These are phyloP conservation scores for Fregetta grallaria DNA, from an alignment of 2,113 vertebrate species.

Conservation along the genomic window DNA sequence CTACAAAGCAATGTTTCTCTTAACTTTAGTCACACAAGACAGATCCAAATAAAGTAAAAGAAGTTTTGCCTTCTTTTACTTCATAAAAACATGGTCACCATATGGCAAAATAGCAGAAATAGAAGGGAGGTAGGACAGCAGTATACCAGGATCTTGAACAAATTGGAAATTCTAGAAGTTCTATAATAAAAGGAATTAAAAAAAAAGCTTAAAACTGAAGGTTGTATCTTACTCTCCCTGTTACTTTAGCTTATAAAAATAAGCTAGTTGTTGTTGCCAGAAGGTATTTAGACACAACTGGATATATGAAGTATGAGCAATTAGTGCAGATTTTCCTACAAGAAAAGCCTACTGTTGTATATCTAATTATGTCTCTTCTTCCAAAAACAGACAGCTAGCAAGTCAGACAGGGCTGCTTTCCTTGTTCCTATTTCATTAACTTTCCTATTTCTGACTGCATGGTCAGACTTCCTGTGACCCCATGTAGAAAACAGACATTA, in stretches of 20 bases:
- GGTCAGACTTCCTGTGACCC: not conserved
- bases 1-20: not conserved
- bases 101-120: not conserved
- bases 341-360: not conserved
- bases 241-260: not conserved
- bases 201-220: not conserved
- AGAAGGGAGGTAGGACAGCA: not conserved
- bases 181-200: not conserved
- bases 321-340: not conserved
- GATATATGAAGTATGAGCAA: not conserved
- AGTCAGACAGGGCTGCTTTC: not conserved
- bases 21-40: not conserved
- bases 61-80: not conserved
- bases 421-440: not conserved
- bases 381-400: not conserved
- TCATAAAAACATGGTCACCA: not conserved
- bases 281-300: not conserved
- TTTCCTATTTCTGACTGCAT: not conserved
- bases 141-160: not conserved
- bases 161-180: not conserved
- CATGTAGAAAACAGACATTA: not conserved
- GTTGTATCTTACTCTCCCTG: not conserved
- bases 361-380: not conserved
- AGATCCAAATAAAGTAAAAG: not conserved
- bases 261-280: not conserved